Evolutionary conservation across 2,113 vertebrate species (phyloP), one percentile per base, ranked within the genome.

Genomic region (Opisthocomus hoazin): DNA sequence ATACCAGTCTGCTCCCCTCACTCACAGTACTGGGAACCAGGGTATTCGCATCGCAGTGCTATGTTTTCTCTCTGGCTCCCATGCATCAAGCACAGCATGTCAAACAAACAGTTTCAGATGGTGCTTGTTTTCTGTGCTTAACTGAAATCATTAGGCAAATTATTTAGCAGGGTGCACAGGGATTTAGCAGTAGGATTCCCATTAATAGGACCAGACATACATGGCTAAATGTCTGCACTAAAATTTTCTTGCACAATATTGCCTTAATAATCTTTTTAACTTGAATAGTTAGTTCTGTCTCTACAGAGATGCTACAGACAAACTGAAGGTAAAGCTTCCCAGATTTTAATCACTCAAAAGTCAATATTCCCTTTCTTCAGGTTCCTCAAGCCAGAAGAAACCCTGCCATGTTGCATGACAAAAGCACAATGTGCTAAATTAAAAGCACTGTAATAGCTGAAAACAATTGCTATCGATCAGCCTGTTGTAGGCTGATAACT

Each of bases 401-500:
- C 37, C 20, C 57, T 41, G n/a, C 69, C 39, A 86, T 50, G 41
- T 77, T 82, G 63, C 68, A 51, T 70, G 79, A 86, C 41, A 90
- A 80, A 92, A 84, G 48, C 34, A 84, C 80, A 87, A 48, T 3
- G 19, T 48, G 15, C 53, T 43, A 93, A 71, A 93, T 92, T 89
- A 93, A 92, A 94, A 90, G 69, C 56, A 78, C 41, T 81, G 37
- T 82, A 92, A 89, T 92, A 93, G 68, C 58, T 43, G 57, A 86
- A 90, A 81, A 19, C 70, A 80, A 30, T 21, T 93, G 65, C 27
- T 92, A 57, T 93, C 1, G 64, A 89, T 92, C 79, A 43, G 30
- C 26, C 56, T 36, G 89, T 60, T 78, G 85, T 36, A 75, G 73
- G 43, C 69, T 87, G 90, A 75, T 71, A 96, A 6, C 68, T 71